These are phyloP conservation scores for Cephus spinipes DNA, from an alignment of 2,888 invertebrate species.

Conservation along the genomic window DNA sequence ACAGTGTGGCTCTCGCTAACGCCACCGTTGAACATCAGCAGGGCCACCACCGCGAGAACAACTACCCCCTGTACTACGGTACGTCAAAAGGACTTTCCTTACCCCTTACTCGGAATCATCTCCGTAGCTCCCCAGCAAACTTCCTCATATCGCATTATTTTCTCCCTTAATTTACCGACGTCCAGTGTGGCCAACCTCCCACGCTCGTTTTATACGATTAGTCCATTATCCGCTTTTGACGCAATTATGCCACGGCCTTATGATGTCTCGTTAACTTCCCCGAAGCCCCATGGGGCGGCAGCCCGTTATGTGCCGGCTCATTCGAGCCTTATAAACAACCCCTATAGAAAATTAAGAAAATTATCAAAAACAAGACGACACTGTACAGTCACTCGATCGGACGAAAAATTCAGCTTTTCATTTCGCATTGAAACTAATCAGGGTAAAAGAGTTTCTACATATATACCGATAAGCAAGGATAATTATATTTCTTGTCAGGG, in stretches of 20 bases:
- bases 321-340: not conserved
- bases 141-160: slow-evolving; percentile 40
- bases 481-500: slow-evolving; percentile 25
- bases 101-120: slow-evolving; percentile 6
- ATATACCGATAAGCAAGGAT: not conserved
- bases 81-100: slow-evolving; percentile 10
- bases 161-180: slow-evolving; percentile 46
- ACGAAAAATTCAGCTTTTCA: not conserved
- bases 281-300: slow-evolving; percentile 27
- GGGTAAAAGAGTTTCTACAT: not conserved
- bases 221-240: slow-evolving; percentile 51
- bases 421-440: not conserved
- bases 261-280: slow-evolving; percentile 49
- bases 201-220: slow-evolving; percentile 40
- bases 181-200: slow-evolving; percentile 7
- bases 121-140: not conserved
- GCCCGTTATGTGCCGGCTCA: not conserved
- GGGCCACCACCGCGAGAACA: no score
- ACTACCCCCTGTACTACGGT: not conserved
- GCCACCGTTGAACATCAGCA: not conserved
- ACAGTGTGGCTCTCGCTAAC: not conserved
- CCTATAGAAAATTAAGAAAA: not conserved
- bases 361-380: not conserved
- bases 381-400: not conserved
- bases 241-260: slow-evolving; percentile 50